Percentiles rank a stretch among this genome's conserved stretches.
phyloP scores from a whole-genome alignment of 2,797 vertebrate species.

The Nasua narica region DNA sequence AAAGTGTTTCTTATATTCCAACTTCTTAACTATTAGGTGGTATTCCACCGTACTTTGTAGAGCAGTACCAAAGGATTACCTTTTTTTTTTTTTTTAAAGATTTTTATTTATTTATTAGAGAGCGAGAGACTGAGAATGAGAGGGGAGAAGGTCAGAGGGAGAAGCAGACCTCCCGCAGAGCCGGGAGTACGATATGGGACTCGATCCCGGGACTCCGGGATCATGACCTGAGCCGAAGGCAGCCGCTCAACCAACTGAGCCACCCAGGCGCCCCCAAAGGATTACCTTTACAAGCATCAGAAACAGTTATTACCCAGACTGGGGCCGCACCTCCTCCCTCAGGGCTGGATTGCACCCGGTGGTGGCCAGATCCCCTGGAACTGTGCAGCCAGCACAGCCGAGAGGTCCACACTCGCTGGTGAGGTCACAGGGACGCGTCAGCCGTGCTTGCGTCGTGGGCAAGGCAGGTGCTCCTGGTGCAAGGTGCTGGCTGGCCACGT shows the following conservation, averaged over 20 bases:
- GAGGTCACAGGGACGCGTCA: not conserved
- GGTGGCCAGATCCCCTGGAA: not conserved
- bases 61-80: no score
- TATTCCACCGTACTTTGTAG: not conserved
- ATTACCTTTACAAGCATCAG: not conserved
- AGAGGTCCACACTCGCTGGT: fast-evolving
- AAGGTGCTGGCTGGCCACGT: not conserved
- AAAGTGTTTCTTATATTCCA: not conserved
- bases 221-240: no score
- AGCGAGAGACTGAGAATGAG: no score
- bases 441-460: not conserved
- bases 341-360: fast-evolving
- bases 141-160: no score
- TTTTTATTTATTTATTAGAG: no score
- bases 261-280: no score
- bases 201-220: no score
- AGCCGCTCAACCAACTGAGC: no score
- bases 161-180: no score
- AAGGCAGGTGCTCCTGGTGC: not conserved
- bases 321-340: not conserved
- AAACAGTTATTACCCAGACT: not conserved
- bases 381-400: not conserved
- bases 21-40: not conserved
- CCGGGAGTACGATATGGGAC: no score
- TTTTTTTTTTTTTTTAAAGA: no score